Evolutionary conservation across 2,113 vertebrate genomes (phyloP), one percentile per base, ranked within the genome.

Genomic region (Chloroceryle aenea): DNA sequence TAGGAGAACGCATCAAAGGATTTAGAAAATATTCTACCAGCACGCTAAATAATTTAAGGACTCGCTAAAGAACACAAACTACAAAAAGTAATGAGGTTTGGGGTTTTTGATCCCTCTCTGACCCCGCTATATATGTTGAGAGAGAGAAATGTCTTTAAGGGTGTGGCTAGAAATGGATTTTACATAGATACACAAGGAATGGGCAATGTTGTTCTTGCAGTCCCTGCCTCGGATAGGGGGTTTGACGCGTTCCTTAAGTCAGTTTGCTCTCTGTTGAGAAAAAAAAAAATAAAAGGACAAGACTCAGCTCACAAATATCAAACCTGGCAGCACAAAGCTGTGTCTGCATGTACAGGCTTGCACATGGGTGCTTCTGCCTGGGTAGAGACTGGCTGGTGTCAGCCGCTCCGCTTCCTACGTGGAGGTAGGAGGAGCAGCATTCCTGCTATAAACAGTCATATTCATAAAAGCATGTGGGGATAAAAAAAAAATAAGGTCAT

Each of bases 311-410:
- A 52, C 50, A 89, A 79, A 34, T 29, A 76, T 26, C 92, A 94
- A 53, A 48, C n/a, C 68, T 68, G 88, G 85, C 88, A 92, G 79
- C 0, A 0, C 55, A 71, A 74, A 88, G 88, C 79, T 62, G 58
- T 23, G 62, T 23, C 67, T 76, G 83, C 94, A 3, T 90, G 94
- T 71, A 68, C 68, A 19, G 88, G 83, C 95, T 93, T 90, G 94
- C 40, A 76, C 58, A 75, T 1, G 34, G 74, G 78, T 52, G 81
- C 87, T 92, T 36, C 78, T 73, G 91, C 78, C 58, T 42, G 53
- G 85, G 69, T 32, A 79, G 29, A 40, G 43, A 12, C 58, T 2
- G 32, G 21, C 52, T 87, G 26, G 40, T 93, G 78, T 72, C 85
- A 75, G 81, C 47, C 3, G 4, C 38, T 23, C 34, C 2, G 1